phyloP scores from a whole-genome alignment of 1,140 invertebrate species.

The Plodia interpunctella region DNA sequence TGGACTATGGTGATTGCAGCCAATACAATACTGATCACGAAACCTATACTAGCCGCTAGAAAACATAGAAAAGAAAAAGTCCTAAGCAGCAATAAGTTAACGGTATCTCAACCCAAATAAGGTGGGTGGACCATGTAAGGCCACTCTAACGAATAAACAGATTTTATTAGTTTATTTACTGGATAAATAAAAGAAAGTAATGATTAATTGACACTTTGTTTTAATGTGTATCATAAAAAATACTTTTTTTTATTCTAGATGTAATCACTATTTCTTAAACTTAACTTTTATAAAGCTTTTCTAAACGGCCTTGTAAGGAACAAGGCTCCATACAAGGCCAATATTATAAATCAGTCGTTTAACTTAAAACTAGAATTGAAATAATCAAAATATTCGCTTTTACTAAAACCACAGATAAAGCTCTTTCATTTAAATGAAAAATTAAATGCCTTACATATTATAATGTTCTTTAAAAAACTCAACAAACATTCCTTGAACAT shows the following conservation, averaged over 20 bases:
- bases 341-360: slow-evolving; percentile 27
- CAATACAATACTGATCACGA: too few relatives aligned
- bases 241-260: slow-evolving; percentile 20
- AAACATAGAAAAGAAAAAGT: too few relatives aligned
- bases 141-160: slow-evolving; percentile 13
- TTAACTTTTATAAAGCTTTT: slow-evolving; percentile 30
- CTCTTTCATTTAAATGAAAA: slow-evolving; percentile 17
- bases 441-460: slow-evolving; percentile 16
- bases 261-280: slow-evolving; percentile 25
- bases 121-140: slow-evolving; percentile 22
- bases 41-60: too few relatives aligned
- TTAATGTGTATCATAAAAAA: not conserved
- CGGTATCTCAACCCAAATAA: too few relatives aligned
- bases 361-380: slow-evolving; percentile 25
- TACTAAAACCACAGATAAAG: slow-evolving; percentile 26
- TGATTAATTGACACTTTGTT: too few relatives aligned
- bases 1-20: too few relatives aligned
- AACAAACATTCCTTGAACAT: slow-evolving; percentile 23
- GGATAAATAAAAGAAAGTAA: slow-evolving; percentile 11
- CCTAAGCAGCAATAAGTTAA: too few relatives aligned
- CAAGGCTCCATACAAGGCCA: slow-evolving; percentile 26
- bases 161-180: slow-evolving; percentile 20
- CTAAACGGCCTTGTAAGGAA: slow-evolving; percentile 27
- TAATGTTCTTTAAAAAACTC: slow-evolving; percentile 20
- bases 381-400: slow-evolving; percentile 21